These are phyloP conservation scores for Tryphoninae sp. DNA, from an alignment of 2,888 invertebrate species.

Conservation along the genomic window DNA sequence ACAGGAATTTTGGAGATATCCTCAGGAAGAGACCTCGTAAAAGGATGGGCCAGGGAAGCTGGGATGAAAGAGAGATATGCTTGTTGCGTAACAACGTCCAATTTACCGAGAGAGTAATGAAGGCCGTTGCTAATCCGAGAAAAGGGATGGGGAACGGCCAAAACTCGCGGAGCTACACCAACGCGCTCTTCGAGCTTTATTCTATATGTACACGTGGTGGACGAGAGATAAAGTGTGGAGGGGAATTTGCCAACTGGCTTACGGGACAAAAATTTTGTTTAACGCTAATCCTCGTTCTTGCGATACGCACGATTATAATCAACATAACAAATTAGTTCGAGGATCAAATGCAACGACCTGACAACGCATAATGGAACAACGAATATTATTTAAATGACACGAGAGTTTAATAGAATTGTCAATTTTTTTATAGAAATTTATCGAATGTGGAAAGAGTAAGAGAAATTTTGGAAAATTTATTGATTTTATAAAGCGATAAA, in stretches of 20 bases:
- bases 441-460: too few relatives aligned
- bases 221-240: slow-evolving; percentile 11
- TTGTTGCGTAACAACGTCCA: slow-evolving; percentile 74
- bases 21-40: slow-evolving; percentile 20
- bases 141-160: slow-evolving; percentile 63
- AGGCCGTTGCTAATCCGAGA: slow-evolving; percentile 57
- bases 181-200: slow-evolving; percentile 9
- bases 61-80: slow-evolving; percentile 53
- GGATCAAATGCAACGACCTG: not conserved
- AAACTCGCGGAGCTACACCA: slow-evolving; percentile 32
- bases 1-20: slow-evolving; percentile 42
- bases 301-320: slow-evolving; percentile 5
- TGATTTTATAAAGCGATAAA: not conserved
- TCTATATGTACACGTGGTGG: not conserved
- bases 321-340: slow-evolving; percentile 3
- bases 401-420: too few relatives aligned
- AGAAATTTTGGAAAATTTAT: too few relatives aligned
- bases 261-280: slow-evolving; percentile 37
- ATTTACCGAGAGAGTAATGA: slow-evolving; percentile 69
- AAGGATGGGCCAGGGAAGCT: slow-evolving; percentile 10
- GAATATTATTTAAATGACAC: too few relatives aligned
- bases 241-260: slow-evolving; percentile 27
- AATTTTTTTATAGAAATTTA: too few relatives aligned
- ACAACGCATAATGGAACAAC: not conserved
- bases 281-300: not conserved